Base-by-base conservation (phyloP, 2,797 vertebrate species). In the Cynopterus sphinx region DNA sequence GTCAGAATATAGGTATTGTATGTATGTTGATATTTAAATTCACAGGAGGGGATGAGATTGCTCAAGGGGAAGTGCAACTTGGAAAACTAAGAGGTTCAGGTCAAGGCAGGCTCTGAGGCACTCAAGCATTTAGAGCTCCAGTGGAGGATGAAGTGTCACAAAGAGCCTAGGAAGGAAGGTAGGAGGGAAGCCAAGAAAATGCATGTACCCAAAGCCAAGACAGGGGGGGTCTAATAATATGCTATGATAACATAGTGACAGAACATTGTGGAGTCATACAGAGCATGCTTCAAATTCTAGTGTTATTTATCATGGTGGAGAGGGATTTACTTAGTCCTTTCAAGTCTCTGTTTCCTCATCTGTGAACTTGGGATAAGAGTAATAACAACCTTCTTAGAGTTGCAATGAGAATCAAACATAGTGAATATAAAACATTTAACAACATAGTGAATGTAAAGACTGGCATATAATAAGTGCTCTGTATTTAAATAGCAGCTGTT, bases 311-410 rank as follows among this genome's bases (percentile, higher is more conserved):
- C n/a, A 13, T 26, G 28, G 13, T 26, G 55, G 2, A 12, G 11
- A 49, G 70, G 11, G 28, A 46, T 31, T 63, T 59, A 89, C 28
- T 9, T 57, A 65, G 26, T 5, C 53, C 83, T 51, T 67, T 59
- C 46, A 79, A 83, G 6, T 53, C 85, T 96, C 86, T 33, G 49
- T 65, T 73, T 81, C 70, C 65, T 89, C 46, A n/a, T 92, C 73
- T 88, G 28, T 78, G 43, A 87, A 73, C 70, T 90, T 78, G 59
- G 39, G 21, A 63, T 59, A 55, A 46, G 26, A 73, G 36, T 53
- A 87, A 8, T 63, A 74, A 61, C 28, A 53, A 46, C 39, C 61
- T 95, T 94, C 83, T 78, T 85, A 28, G 33, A 31, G 46, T 55
- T 67, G 31, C 53, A 46, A 9, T 78, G 63, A 95, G 55, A 95